Conservation (phyloP, 64 coral and sea anemone genomes). For the Cladopsammia gracilis region DNA sequence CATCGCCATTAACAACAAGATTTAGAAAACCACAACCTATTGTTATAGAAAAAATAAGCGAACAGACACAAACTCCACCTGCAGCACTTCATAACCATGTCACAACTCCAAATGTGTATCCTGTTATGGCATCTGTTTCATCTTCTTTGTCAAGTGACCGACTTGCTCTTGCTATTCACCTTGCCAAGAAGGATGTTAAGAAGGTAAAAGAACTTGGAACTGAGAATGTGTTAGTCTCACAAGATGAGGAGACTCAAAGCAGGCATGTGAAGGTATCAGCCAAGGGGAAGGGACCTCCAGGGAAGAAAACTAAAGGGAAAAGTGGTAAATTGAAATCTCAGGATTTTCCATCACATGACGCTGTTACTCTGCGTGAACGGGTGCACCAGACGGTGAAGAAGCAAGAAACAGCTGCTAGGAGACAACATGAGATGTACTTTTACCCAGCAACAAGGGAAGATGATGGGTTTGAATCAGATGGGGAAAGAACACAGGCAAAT, state of each 20-base stretch:
- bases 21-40: constrained; percentile 95
- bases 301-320: constrained; percentile 42
- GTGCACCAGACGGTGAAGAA: constrained; percentile 52
- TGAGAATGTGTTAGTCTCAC: constrained; percentile 14
- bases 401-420: constrained; percentile 44
- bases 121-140: constrained; percentile 49
- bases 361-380: constrained; percentile 22
- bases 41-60: constrained; percentile 87
- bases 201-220: constrained; percentile 67
- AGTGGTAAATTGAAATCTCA: constrained; percentile 54
- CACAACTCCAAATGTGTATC: background rate
- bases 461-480: constrained; percentile 56
- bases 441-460: constrained; percentile 63
- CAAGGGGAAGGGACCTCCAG: constrained; percentile 24
- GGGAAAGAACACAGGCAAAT: constrained; percentile 77
- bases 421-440: constrained; percentile 66
- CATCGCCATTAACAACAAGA: constrained; percentile 78
- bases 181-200: constrained; percentile 91
- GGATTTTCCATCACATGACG: background rate
- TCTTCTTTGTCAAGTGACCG: constrained; percentile 84
- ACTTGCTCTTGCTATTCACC: constrained; percentile 79
- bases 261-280: constrained; percentile 1
- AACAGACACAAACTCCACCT: background rate
- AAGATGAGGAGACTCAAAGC: constrained; percentile 2
- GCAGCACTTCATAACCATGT: background rate